Evolutionary conservation across 2,888 invertebrate species (phyloP), one percentile per base, ranked within the genome.

Genomic region (Leptogaster cylindrica): DNA sequence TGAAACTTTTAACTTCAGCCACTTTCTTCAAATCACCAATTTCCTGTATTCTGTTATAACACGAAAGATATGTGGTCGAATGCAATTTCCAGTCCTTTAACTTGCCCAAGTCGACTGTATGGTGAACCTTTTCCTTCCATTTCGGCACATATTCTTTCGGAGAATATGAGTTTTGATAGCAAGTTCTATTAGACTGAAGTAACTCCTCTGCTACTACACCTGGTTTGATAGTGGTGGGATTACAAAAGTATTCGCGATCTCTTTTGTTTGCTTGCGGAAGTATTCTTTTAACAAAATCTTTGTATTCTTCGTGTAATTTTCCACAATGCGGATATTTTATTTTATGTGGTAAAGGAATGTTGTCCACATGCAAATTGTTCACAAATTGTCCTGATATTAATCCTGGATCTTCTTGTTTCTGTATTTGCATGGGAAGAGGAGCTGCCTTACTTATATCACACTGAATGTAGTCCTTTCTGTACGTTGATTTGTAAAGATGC

Each of bases 21-120:
- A 31, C 14, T 20, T 36, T n/a, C n/a, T 27, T 12, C 27, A 23
- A 36, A 14, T 51, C 51, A 0, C 69, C 68, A 2, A 75, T 67
- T 39, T 79, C 77, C 3, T 74, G 65, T 2, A 76, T 67, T 6
- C 76, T 73, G 69, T 74, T 75, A 48, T 73, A 76, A 27, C 73
- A 76, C 27, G 74, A 76, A 0, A 73, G 70, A 72, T 78, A 79
- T 0, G 75, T 77, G 3, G 79, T 78, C 28, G 69, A 72, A 27
- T 74, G 74, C 25, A 7, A 3, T 28, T 51, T 50, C 51, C 31
- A 51, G 10, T 5, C 25, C 16, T 8, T 10, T 1, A 14, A 14
- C 36, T 36, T 36, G 1, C 12, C 36, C 12, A 36, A 7, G 10
- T 36, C 36, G 14, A n/a, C 12, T 36, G 4, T 36, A 12, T 14